Evolutionary conservation across 2,113 vertebrate species (phyloP).

Genomic region (Nesoenas mayeri): DNA sequence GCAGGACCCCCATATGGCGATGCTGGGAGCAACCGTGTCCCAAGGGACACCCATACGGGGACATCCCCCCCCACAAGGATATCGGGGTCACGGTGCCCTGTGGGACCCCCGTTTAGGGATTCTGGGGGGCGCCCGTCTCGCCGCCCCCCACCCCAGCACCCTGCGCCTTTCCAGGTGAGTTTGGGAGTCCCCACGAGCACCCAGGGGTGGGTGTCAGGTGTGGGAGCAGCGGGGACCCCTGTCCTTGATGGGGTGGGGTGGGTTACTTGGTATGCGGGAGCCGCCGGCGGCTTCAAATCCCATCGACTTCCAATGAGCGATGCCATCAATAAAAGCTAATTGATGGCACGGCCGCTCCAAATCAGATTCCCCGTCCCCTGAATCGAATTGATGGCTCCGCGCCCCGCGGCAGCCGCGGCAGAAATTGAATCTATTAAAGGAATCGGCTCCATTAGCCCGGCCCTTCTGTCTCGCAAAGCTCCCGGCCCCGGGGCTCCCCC

Average conservation of each 20-base stretch:
- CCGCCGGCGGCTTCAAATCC: conserved; percentile 21
- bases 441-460: conserved; percentile 43
- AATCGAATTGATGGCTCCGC: conserved; percentile 63
- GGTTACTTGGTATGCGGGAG: conserved; percentile 35
- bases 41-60: not conserved
- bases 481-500: not conserved
- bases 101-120: not conserved
- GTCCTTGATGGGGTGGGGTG: not conserved
- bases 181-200: not conserved
- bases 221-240: not conserved
- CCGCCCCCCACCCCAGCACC: not conserved
- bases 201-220: fast-evolving
- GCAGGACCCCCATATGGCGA: too few relatives aligned
- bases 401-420: conserved; percentile 48
- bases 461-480: conserved; percentile 6
- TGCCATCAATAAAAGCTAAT: conserved; percentile 73
- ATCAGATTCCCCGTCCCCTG: conserved; percentile 66
- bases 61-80: too few relatives aligned
- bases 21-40: not conserved
- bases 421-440: conserved; percentile 66
- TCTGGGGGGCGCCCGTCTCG: fast-evolving
- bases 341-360: conserved; percentile 64
- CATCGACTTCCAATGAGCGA: conserved; percentile 58
- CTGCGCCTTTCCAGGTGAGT: fast-evolving
- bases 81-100: too few relatives aligned